These are phyloP conservation scores for Spongilla lacustris DNA, from an alignment of 37 sponge, comb jelly and placozoan genomes.

Conservation along the genomic window DNA sequence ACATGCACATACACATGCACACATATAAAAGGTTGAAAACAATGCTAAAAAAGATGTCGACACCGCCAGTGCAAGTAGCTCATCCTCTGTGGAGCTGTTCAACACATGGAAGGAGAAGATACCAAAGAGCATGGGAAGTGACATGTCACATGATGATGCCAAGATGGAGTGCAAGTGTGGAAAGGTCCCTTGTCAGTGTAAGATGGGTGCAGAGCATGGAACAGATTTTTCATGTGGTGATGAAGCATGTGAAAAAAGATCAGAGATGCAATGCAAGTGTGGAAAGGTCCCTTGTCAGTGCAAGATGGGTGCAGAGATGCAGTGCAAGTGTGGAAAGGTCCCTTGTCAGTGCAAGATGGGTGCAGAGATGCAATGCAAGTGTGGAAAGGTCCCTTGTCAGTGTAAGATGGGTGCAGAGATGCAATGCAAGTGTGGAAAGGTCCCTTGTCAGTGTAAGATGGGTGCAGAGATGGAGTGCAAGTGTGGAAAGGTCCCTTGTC, in stretches of 20 bases:
- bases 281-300: too few species aligned
- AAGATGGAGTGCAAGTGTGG: background rate
- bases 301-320: too few species aligned
- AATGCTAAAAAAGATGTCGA: conserved; percentile 80
- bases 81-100: conserved; percentile 55
- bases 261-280: too few species aligned
- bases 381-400: background rate
- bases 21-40: conserved; percentile 29
- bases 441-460: background rate
- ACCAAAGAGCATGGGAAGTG: background rate
- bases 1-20: background rate
- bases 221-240: too few species aligned
- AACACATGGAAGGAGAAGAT: conserved; percentile 54
- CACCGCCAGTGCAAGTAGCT: conserved; percentile 19
- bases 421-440: background rate
- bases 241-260: too few species aligned
- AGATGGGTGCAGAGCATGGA: too few species aligned
- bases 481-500: background rate
- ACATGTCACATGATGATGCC: background rate
- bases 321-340: too few species aligned
- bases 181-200: background rate
- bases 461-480: background rate
- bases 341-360: too few species aligned
- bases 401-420: background rate
- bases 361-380: background rate